Conservation (phyloP, 2,797 vertebrate species). For the Poecilia picta region DNA sequence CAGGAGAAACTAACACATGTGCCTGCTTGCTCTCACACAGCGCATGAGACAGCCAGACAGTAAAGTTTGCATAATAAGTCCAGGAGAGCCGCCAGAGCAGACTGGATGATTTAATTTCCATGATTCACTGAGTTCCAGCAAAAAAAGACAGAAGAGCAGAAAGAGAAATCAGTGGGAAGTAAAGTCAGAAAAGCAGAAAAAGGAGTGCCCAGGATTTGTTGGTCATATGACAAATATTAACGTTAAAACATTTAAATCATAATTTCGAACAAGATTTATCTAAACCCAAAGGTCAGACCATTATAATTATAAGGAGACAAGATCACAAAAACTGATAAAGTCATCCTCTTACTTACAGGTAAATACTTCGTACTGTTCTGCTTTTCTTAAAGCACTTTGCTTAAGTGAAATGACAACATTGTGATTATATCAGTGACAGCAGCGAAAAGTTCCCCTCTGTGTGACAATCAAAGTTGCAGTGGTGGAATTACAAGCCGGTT, state of each 20-base stretch:
- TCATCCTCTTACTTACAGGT: background rate
- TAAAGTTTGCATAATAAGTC: slow-evolving; percentile 74
- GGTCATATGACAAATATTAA: background rate
- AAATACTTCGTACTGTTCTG: background rate
- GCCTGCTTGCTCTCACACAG: slow-evolving; percentile 6
- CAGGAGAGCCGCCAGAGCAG: slow-evolving; percentile 63
- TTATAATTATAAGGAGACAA: background rate
- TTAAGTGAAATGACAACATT: background rate
- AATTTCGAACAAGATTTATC: background rate
- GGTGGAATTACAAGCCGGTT: background rate
- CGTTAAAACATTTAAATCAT: background rate
- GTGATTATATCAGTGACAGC: background rate
- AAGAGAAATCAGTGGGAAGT: slow-evolving; percentile 9
- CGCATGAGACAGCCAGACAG: slow-evolving; percentile 62
- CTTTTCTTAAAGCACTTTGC: background rate
- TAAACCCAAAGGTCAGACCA: background rate
- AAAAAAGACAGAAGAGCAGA: slow-evolving; percentile 9
- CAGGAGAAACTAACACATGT: slow-evolving; percentile 11
- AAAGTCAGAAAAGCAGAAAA: slow-evolving; percentile 15
- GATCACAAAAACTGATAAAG: background rate
- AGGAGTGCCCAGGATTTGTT: background rate
- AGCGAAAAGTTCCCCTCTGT: background rate
- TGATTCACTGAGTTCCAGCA: slow-evolving; percentile 63
- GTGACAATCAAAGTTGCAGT: background rate
- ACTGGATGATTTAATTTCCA: slow-evolving; percentile 68